Conservation (phyloP, 2,888 invertebrate species). For the Lepidocyrtinus sp. region DNA sequence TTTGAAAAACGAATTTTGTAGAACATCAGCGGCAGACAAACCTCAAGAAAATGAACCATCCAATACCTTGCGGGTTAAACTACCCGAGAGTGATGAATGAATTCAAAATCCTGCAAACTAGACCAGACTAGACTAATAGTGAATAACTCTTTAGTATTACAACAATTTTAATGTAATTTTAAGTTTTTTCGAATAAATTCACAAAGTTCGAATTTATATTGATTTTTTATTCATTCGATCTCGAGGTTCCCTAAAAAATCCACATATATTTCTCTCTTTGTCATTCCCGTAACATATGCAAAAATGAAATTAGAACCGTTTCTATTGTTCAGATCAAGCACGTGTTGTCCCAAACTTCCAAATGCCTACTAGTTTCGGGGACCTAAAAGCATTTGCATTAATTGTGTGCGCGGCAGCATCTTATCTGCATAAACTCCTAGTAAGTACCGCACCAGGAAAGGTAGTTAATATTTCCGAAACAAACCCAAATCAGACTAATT, state of each 20-base stretch:
- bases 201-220: not conserved
- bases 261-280: not conserved
- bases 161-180: not conserved
- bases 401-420: too few species aligned
- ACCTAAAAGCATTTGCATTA: too few species aligned
- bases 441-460: too few species aligned
- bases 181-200: not conserved
- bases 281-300: not conserved
- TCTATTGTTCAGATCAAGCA: too few species aligned
- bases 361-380: too few species aligned
- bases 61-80: not conserved
- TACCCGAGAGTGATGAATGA: not conserved
- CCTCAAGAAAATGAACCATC: not conserved
- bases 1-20: conserved; percentile 56
- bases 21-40: too few species aligned
- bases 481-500: too few species aligned
- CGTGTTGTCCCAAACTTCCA: too few species aligned
- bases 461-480: too few species aligned
- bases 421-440: too few species aligned
- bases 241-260: too few species aligned
- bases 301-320: too few species aligned
- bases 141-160: not conserved
- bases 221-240: not conserved
- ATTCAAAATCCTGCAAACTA: not conserved
- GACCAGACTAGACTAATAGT: not conserved